Conservation (phyloP, 2,888 invertebrate genomes). For the Euplagia quadripunctaria region DNA sequence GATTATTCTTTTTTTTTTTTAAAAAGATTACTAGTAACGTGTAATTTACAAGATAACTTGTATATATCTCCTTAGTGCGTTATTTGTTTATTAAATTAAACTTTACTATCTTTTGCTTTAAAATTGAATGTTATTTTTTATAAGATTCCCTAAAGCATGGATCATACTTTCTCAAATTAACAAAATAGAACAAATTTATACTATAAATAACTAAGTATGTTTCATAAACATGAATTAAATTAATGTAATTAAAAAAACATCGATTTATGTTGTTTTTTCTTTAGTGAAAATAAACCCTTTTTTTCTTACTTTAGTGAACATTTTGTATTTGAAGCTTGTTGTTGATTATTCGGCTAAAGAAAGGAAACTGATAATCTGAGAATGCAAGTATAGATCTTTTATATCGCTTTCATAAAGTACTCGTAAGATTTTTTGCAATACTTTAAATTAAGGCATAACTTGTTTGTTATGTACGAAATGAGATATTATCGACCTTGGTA, state of each 20-base stretch:
- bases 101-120: no score
- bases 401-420: not conserved
- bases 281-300: not conserved
- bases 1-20: no score
- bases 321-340: conserved; percentile 1
- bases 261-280: no score
- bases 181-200: no score
- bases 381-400: not conserved
- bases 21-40: no score
- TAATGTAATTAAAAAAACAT: not conserved
- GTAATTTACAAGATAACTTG: no score
- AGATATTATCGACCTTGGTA: conserved; percentile 5
- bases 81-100: no score
- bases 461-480: conserved; percentile 6
- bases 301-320: conserved; percentile 21
- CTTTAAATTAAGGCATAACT: not conserved
- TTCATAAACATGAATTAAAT: not conserved
- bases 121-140: no score
- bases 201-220: not conserved
- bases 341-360: not conserved
- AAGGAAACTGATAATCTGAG: not conserved
- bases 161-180: not conserved
- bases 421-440: not conserved
- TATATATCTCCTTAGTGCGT: no score
- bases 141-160: no score